Evolutionary conservation across 2,797 vertebrate genomes (phyloP).

Genomic region (Falco cherrug): DNA sequence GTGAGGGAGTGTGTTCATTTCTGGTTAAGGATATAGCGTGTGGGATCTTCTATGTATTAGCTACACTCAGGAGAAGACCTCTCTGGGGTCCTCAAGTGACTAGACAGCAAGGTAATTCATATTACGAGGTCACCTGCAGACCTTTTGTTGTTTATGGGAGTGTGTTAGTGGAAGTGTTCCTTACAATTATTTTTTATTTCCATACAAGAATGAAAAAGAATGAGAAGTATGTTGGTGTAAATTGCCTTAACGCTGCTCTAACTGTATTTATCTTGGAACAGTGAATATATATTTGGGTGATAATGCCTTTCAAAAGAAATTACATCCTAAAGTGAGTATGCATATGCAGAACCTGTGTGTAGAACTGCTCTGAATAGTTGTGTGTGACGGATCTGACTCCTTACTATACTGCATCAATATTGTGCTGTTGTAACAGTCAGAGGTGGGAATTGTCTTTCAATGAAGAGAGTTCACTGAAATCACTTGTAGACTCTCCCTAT

Average conservation of each 20-base stretch:
- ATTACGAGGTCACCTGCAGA: not conserved
- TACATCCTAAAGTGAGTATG: too few species aligned
- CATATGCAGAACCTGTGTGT: not conserved
- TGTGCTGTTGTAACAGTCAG: not conserved
- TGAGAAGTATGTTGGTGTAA: not conserved
- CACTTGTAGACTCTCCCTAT: not conserved
- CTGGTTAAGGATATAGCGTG: accelerated
- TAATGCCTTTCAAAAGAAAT: not conserved
- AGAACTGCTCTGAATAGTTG: not conserved
- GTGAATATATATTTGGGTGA: not conserved
- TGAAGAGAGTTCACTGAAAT: not conserved
- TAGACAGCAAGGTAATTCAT: not conserved
- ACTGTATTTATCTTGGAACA: not conserved
- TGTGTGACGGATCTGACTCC: not conserved
- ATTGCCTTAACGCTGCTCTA: not conserved
- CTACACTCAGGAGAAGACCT: accelerated
- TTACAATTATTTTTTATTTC: not conserved
- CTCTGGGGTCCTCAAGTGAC: not conserved
- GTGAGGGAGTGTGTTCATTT: not conserved
- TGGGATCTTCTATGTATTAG: not conserved
- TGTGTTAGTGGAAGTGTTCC: not conserved
- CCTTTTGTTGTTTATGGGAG: not conserved
- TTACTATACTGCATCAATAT: not conserved
- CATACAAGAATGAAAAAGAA: not conserved
- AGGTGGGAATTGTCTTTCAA: not conserved